These are phyloP conservation scores for Euphydryas editha DNA, from an alignment of 2,888 invertebrate genomes.

Conservation along the genomic window DNA sequence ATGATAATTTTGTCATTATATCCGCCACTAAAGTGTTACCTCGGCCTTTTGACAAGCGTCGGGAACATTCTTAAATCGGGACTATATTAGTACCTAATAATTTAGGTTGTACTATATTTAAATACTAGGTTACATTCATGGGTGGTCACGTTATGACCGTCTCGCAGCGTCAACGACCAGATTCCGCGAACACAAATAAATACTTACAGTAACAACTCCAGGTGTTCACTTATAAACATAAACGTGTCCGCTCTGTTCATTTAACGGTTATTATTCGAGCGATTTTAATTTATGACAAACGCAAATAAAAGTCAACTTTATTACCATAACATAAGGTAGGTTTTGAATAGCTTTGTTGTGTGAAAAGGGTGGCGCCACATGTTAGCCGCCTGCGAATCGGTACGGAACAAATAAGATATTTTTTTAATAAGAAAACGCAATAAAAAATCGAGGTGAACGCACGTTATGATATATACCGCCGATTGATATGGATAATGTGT, in stretches of 20 bases:
- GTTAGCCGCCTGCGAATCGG: slow-evolving; percentile 66
- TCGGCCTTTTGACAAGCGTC: too few relatives aligned
- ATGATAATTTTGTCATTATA: too few relatives aligned
- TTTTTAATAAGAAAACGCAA: slow-evolving; percentile 54
- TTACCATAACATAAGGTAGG: neutral
- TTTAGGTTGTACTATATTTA: neutral
- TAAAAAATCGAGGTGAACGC: slow-evolving; percentile 63
- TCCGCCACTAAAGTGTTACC: too few relatives aligned
- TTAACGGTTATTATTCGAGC: slow-evolving; percentile 51
- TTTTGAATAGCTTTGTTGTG: slow-evolving; percentile 43
- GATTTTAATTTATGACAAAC: slow-evolving; percentile 20
- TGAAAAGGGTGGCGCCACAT: slow-evolving; percentile 72
- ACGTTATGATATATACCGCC: slow-evolving; percentile 45
- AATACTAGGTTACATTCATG: slow-evolving; percentile 9
- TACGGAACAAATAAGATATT: slow-evolving; percentile 49
- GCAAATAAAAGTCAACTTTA: slow-evolving; percentile 10
- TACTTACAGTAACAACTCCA: slow-evolving; percentile 49
- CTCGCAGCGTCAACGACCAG: slow-evolving; percentile 24
- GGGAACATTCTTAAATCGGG: too few relatives aligned
- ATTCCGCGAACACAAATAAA: slow-evolving; percentile 37
- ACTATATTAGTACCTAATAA: neutral
- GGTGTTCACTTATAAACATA: slow-evolving; percentile 66
- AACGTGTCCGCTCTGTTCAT: slow-evolving; percentile 71
- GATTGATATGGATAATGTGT: slow-evolving; percentile 48
- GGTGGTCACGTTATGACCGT: slow-evolving; percentile 18